Percentiles rank a stretch among this genome's conserved stretches.
Evolutionary conservation across 2,113 vertebrate species (phyloP).

Genomic region (Lagopus leucura): DNA sequence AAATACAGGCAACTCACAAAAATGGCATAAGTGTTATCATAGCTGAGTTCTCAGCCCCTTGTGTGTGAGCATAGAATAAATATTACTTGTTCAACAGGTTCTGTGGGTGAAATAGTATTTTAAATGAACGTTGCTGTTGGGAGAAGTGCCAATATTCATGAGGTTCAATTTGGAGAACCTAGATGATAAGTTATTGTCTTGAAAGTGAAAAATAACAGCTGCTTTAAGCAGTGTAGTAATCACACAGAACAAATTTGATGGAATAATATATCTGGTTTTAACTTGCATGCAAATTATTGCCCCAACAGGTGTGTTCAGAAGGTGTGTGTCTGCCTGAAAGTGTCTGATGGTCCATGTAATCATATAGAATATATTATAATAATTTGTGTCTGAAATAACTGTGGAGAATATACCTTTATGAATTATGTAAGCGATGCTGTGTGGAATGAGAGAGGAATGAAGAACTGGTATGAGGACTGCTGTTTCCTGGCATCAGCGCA

Average conservation of each 20-base stretch:
- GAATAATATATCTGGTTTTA: neutral
- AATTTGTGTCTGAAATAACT: neutral
- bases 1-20: neutral
- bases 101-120: neutral
- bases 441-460: neutral
- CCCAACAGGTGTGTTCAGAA: neutral
- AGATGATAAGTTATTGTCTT: neutral
- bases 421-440: neutral
- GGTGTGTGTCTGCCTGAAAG: neutral
- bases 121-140: neutral
- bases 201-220: neutral
- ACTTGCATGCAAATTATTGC: neutral
- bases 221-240: neutral
- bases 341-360: neutral
- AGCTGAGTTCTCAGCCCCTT: neutral
- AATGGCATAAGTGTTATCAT: neutral
- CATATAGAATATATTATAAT: neutral
- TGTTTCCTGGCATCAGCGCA: neutral
- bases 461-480: neutral
- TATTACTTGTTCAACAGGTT: constrained; percentile 24
- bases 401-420: neutral
- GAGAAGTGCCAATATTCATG: neutral
- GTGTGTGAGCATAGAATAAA: neutral
- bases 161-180: neutral
- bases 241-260: neutral